phyloP scores from a whole-genome alignment of 2,888 invertebrate genomes.

The Lasioglossum marginatum region DNA sequence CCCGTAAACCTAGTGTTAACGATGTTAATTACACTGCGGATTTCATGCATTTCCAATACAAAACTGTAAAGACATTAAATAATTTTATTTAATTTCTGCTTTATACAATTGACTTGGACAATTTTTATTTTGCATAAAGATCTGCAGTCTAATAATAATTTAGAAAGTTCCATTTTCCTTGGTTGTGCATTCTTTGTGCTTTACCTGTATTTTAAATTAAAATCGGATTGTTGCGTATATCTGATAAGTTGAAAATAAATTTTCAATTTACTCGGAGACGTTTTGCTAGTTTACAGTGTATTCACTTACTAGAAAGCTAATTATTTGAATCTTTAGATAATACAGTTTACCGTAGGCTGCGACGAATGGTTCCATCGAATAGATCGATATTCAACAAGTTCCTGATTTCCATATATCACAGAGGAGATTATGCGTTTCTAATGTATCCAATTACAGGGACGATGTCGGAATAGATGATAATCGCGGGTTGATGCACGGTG shows the following conservation, averaged over 20 bases:
- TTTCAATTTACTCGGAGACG: no score
- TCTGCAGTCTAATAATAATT: not conserved
- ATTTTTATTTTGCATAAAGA: no score
- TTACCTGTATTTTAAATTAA: no score
- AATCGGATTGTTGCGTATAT: no score
- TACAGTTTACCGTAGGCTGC: not conserved
- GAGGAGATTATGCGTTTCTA: slow-evolving; percentile 44
- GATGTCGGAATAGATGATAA: slow-evolving; percentile 59
- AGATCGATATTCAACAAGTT: not conserved
- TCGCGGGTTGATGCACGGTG: slow-evolving; percentile 62
- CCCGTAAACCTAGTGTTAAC: no score
- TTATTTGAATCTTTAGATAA: not conserved
- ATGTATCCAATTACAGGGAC: slow-evolving; percentile 54
- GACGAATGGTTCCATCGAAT: not conserved
- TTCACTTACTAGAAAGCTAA: not conserved
- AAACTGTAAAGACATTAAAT: no score
- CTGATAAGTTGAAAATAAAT: no score
- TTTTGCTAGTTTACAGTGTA: not conserved
- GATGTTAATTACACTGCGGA: not conserved
- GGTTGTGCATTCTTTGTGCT: not conserved
- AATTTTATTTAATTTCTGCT: no score
- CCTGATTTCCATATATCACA: not conserved
- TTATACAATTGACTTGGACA: no score
- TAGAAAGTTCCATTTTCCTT: not conserved
- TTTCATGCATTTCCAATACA: no score